phyloP scores from a whole-genome alignment of 2,888 invertebrate species.

The Achlya flavicornis region DNA sequence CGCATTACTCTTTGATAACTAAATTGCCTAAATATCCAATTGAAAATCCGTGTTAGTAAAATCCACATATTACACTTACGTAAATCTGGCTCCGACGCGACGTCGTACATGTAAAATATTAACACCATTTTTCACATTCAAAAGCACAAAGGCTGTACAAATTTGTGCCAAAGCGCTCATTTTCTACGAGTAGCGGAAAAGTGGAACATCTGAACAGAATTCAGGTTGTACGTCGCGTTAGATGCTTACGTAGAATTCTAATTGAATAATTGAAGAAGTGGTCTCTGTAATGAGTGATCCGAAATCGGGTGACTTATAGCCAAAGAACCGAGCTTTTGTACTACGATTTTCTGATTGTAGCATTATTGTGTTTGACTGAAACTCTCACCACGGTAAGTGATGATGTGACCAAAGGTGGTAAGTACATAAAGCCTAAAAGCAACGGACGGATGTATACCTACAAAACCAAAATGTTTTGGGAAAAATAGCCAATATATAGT shows the following conservation, averaged over 20 bases:
- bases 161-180: constrained; percentile 22
- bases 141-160: constrained; percentile 20
- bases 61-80: neutral
- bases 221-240: constrained; percentile 16
- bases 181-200: constrained; percentile 14
- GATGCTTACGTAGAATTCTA: neutral
- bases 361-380: too few relatives aligned
- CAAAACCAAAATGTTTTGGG: too few relatives aligned
- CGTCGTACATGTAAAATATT: constrained; percentile 8
- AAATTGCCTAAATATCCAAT: too few relatives aligned
- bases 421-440: too few relatives aligned
- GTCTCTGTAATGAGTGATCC: too few relatives aligned
- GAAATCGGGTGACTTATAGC: too few relatives aligned
- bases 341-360: too few relatives aligned
- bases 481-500: too few relatives aligned
- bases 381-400: too few relatives aligned
- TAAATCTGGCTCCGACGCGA: neutral
- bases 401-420: too few relatives aligned
- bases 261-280: neutral
- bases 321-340: neutral
- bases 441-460: too few relatives aligned
- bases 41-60: constrained; percentile 3
- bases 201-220: constrained; percentile 14
- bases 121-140: constrained; percentile 20
- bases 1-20: too few relatives aligned